phyloP scores from a whole-genome alignment of 2,797 vertebrate genomes.

The Thripadectes ignobilis region DNA sequence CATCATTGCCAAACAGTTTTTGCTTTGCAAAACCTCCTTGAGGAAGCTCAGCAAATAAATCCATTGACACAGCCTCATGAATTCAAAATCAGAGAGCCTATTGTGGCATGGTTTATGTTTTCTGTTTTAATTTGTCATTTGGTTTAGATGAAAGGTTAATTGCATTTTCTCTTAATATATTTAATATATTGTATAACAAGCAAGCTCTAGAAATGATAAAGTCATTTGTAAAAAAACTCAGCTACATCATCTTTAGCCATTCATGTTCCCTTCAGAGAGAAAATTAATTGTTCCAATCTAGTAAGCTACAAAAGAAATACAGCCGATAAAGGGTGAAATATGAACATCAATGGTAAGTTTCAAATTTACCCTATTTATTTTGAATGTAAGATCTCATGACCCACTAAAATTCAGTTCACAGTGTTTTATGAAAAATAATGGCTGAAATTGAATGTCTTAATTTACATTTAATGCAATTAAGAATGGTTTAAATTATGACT shows the following conservation, averaged over 20 bases:
- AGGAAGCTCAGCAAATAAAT: constrained; percentile 25
- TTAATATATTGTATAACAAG: constrained; percentile 68
- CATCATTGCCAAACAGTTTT: background rate
- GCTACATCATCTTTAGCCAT: constrained; percentile 73
- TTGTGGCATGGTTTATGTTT: constrained; percentile 20
- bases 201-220: constrained; percentile 74
- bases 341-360: constrained; percentile 82
- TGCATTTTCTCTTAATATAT: constrained; percentile 63
- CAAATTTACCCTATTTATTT: constrained; percentile 87
- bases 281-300: constrained; percentile 83
- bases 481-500: constrained; percentile 96
- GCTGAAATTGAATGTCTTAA: constrained; percentile 98
- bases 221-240: constrained; percentile 75
- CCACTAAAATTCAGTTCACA: constrained; percentile 95
- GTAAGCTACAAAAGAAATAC: constrained; percentile 78
- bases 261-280: constrained; percentile 74
- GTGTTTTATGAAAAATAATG: constrained; percentile 98
- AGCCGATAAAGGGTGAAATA: constrained; percentile 82
- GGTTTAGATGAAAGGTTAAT: constrained; percentile 68
- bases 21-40: background rate
- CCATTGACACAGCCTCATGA: background rate
- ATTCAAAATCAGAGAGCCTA: constrained; percentile 53
- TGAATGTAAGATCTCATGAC: constrained; percentile 87
- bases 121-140: constrained; percentile 71
- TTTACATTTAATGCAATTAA: constrained; percentile 99